A percentile compares a stretch with the other conserved stretches of the same genome.
Conservation (phyloP, 2,113 vertebrate genomes). For the Brachyhypopomus gauderio region DNA sequence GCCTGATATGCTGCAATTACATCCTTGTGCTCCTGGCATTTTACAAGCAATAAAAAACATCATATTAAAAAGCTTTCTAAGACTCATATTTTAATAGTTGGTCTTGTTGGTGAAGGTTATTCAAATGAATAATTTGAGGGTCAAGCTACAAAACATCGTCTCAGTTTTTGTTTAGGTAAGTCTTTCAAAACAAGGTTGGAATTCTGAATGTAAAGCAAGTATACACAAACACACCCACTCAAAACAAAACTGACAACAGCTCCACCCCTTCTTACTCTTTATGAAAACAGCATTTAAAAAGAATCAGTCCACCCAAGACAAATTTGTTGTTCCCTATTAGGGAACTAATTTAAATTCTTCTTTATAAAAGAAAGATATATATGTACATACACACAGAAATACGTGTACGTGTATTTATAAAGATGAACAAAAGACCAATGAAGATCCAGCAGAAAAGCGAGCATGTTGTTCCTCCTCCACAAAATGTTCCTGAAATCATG, state of each 20-base stretch:
- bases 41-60: background rate
- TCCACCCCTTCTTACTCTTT: conserved; percentile 25
- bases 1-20: background rate
- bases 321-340: conserved; percentile 66
- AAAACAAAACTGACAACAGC: conserved; percentile 35
- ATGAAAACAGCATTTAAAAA: conserved; percentile 16
- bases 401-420: conserved; percentile 60
- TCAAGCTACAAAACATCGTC: conserved; percentile 24
- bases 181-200: conserved; percentile 9
- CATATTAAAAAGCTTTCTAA: background rate
- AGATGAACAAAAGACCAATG: conserved; percentile 55
- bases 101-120: conserved; percentile 18
- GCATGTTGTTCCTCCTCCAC: background rate
- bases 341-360: conserved; percentile 78
- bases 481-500: background rate
- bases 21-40: background rate
- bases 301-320: conserved; percentile 9
- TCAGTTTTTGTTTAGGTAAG: background rate
- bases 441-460: background rate
- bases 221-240: conserved; percentile 17
- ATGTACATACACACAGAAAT: conserved; percentile 69
- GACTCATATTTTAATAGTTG: conserved; percentile 2
- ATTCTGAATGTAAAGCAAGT: background rate
- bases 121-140: conserved; percentile 30
- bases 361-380: conserved; percentile 81